Percentiles rank a stretch among this genome's conserved stretches.
phyloP scores from a whole-genome alignment of 1,140 invertebrate species.

The Thaumatotibia leucotreta region DNA sequence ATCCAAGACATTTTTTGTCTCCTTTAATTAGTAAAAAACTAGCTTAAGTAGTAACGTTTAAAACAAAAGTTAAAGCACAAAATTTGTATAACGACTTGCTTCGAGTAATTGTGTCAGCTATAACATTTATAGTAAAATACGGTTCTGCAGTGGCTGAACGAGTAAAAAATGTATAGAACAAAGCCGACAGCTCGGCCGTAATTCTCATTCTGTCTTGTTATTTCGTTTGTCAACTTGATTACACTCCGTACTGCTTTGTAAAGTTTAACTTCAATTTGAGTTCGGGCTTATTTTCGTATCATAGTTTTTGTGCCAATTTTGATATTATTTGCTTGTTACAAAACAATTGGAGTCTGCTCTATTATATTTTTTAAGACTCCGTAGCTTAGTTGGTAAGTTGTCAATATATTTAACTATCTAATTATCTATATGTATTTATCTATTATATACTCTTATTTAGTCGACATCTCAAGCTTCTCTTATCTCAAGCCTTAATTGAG shows the following conservation, averaged over 20 bases:
- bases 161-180: conserved; percentile 3
- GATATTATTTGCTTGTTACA: not conserved
- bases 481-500: no score
- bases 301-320: not conserved
- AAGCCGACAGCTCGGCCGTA: not conserved
- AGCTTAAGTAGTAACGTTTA: no score
- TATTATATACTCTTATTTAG: no score
- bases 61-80: no score
- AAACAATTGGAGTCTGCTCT: no score
- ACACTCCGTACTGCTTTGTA: conserved; percentile 1
- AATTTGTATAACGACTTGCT: no score
- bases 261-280: conserved; percentile 5
- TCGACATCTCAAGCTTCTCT: no score
- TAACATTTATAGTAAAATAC: not conserved
- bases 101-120: not conserved
- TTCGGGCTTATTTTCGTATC: not conserved
- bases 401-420: no score
- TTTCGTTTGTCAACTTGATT: conserved; percentile 9
- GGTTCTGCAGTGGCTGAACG: not conserved
- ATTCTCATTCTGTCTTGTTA: not conserved
- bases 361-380: no score
- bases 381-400: no score
- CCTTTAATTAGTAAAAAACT: no score
- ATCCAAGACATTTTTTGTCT: not conserved
- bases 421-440: no score